phyloP scores from a whole-genome alignment of 2,113 vertebrate species.

The Turnix velox region DNA sequence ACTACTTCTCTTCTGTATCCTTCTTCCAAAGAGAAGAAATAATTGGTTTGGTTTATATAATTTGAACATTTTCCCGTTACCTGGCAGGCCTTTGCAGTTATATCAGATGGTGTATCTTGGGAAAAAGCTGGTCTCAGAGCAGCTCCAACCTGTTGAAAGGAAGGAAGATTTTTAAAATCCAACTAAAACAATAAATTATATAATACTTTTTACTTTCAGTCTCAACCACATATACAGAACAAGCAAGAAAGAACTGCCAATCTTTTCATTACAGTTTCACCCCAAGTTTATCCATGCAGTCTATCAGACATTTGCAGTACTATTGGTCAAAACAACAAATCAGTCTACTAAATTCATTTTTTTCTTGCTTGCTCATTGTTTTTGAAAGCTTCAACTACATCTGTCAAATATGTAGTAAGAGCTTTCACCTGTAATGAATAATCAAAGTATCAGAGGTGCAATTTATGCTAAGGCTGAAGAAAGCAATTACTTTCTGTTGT shows the following conservation, averaged over 20 bases:
- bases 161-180: neutral
- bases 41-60: neutral
- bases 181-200: neutral
- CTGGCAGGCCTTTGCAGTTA: slow-evolving; percentile 98
- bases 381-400: neutral
- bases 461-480: neutral
- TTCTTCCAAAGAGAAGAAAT: neutral
- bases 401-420: neutral
- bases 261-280: neutral
- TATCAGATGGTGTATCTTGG: slow-evolving; percentile 96
- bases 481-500: neutral
- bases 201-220: too few relatives aligned
- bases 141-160: slow-evolving; percentile 85
- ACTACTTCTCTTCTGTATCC: neutral
- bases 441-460: neutral
- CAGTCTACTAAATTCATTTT: neutral
- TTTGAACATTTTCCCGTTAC: slow-evolving; percentile 61
- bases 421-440: neutral
- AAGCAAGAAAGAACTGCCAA: neutral
- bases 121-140: slow-evolving; percentile 97
- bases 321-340: neutral
- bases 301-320: neutral
- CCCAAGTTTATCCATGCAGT: neutral
- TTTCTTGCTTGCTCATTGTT: neutral
- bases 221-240: neutral